Evolutionary conservation across 2,113 vertebrate genomes (phyloP).

Genomic region (Myrmecobius fasciatus): DNA sequence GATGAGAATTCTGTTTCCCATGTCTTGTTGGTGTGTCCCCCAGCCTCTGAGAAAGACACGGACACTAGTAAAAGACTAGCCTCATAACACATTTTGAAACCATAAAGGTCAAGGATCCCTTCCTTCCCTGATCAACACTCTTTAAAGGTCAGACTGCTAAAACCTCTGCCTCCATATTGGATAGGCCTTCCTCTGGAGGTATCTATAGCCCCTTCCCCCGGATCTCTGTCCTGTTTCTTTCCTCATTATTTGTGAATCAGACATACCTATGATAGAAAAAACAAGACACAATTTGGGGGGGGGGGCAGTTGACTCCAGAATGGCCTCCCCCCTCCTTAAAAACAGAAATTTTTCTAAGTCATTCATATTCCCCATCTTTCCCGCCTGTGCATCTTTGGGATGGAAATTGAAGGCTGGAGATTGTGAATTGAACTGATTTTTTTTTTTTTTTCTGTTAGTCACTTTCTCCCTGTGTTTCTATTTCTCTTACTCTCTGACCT

Average conservation of each 20-base stretch:
- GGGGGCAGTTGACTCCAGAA: background rate
- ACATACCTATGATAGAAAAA: background rate
- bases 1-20: background rate
- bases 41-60: background rate
- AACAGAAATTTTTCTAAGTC: background rate
- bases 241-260: background rate
- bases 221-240: background rate
- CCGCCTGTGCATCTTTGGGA: background rate
- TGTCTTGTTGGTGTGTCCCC: background rate
- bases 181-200: background rate
- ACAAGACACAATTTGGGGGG: background rate
- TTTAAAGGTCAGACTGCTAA: background rate
- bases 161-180: background rate
- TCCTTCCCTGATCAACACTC: background rate
- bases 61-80: background rate
- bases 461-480: background rate
- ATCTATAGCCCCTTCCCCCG: background rate
- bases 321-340: background rate
- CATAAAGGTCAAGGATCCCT: background rate
- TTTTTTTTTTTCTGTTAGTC: background rate
- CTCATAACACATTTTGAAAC: background rate
- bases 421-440: background rate
- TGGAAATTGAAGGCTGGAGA: background rate
- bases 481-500: background rate
- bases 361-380: background rate